Evolutionary conservation across 1,140 invertebrate genomes (phyloP).

Genomic region (Drosophila auraria): DNA sequence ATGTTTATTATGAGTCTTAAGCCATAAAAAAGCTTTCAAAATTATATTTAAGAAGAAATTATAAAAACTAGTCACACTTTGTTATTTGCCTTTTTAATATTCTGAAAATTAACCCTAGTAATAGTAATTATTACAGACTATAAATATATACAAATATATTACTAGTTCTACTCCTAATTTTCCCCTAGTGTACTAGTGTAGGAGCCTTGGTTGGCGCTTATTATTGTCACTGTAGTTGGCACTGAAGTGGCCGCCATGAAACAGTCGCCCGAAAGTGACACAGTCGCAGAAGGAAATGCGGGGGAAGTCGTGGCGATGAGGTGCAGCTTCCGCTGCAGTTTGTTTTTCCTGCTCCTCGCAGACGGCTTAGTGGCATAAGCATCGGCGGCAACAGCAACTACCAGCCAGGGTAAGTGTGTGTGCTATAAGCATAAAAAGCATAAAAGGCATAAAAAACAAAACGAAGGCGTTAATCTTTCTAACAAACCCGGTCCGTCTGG

Average conservation of each 20-base stretch:
- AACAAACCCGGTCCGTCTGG: constrained; percentile 72
- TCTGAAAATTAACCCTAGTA: no score
- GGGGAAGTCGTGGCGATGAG: constrained; percentile 36
- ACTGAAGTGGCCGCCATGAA: constrained; percentile 77
- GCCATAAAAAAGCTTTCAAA: no score
- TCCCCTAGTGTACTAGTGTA: not conserved
- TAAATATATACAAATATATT: no score
- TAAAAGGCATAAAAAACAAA: constrained; percentile 70
- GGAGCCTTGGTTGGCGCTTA: constrained; percentile 63
- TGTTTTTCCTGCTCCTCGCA: constrained; percentile 65
- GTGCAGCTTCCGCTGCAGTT: constrained; percentile 78
- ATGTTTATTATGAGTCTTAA: no score
- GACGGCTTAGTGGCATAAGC: constrained; percentile 74
- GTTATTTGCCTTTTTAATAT: no score
- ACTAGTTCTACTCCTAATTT: not conserved
- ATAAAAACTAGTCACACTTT: no score
- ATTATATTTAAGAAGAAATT: no score
- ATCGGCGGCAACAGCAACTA: constrained; percentile 13
- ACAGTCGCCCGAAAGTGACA: constrained; percentile 68
- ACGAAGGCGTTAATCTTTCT: constrained; percentile 76
- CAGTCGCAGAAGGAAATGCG: constrained; percentile 29
- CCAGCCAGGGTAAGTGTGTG: constrained; percentile 8
- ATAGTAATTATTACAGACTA: no score
- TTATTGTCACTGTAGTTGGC: constrained; percentile 80
- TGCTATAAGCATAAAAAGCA: constrained; percentile 62